Percentiles rank a stretch among this genome's conserved stretches.
Conservation (phyloP, 1,140 invertebrate genomes). For the Ostrea edulis region DNA sequence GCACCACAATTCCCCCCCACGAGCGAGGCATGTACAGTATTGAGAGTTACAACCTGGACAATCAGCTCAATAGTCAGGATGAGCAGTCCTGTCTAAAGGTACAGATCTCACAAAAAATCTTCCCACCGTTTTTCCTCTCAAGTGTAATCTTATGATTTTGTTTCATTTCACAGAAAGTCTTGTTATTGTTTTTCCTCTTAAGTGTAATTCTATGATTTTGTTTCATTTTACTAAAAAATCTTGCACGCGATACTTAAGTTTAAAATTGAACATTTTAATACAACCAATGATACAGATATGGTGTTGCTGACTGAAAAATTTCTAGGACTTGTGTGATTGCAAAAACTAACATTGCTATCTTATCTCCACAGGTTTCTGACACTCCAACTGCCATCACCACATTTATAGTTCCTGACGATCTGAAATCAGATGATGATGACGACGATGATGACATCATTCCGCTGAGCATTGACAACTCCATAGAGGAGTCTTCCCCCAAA, state of each 20-base stretch:
- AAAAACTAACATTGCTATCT: not conserved
- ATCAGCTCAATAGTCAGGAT: slow-evolving; percentile 48
- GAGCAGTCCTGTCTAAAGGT: not conserved
- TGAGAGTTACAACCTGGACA: slow-evolving; percentile 40
- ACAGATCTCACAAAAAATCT: too few relatives aligned
- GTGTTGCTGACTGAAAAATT: not conserved
- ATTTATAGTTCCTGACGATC: slow-evolving; percentile 10
- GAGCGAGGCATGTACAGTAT: slow-evolving; percentile 26
- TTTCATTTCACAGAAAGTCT: too few relatives aligned
- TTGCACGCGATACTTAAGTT: too few relatives aligned
- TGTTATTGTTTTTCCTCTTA: too few relatives aligned
- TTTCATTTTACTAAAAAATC: too few relatives aligned
- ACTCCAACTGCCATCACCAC: not conserved
- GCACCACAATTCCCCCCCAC: slow-evolving; percentile 47
- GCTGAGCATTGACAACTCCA: slow-evolving; percentile 36
- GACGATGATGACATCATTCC: slow-evolving; percentile 54
- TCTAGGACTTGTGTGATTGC: not conserved
- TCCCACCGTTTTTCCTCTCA: too few relatives aligned
- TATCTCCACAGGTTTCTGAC: not conserved
- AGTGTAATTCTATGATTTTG: too few relatives aligned
- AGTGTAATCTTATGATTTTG: too few relatives aligned
- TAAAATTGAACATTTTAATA: not conserved
- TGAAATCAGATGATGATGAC: slow-evolving; percentile 56
- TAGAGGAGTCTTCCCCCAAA: not conserved
- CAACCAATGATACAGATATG: not conserved